Conservation (phyloP, 64 coral and sea anemone genomes). For the Montipora foliosa region DNA sequence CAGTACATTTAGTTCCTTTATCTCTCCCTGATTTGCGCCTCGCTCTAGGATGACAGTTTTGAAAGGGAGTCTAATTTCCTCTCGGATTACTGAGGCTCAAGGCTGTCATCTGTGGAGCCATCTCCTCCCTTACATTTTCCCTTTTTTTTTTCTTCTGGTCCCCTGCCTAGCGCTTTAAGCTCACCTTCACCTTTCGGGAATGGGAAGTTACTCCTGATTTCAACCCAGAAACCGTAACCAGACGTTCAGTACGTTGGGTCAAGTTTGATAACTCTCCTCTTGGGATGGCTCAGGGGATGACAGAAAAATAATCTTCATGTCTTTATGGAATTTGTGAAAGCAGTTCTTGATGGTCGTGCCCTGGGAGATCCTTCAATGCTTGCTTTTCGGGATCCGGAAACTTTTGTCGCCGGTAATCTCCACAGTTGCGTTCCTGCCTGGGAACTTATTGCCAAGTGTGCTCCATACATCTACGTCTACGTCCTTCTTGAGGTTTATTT, state of each 20-base stretch:
- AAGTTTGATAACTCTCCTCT: not conserved
- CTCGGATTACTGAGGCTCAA: conserved; percentile 13
- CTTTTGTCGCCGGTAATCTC: conserved; percentile 45
- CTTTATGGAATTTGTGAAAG: not conserved
- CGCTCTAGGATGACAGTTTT: conserved; percentile 21
- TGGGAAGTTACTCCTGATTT: not conserved
- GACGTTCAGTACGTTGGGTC: not conserved
- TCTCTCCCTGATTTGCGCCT: too few relatives aligned
- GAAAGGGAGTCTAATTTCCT: conserved; percentile 29
- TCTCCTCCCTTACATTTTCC: not conserved
- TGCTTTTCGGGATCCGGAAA: not conserved
- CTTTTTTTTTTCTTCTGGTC: conserved; percentile 2
- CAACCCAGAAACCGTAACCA: not conserved
- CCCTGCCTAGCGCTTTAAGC: not conserved
- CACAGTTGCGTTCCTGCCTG: not conserved
- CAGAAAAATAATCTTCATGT: not conserved
- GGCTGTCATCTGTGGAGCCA: not conserved
- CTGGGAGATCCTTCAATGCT: not conserved
- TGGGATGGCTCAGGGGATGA: not conserved
- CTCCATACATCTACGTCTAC: not conserved
- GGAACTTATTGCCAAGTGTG: not conserved
- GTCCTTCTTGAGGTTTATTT: too few relatives aligned
- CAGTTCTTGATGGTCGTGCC: not conserved
- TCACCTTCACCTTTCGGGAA: not conserved
- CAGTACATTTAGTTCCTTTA: not conserved